Evolutionary conservation across 1,140 invertebrate genomes (phyloP), one percentile per base, ranked within the genome.

Genomic region (Amyelois transitella): DNA sequence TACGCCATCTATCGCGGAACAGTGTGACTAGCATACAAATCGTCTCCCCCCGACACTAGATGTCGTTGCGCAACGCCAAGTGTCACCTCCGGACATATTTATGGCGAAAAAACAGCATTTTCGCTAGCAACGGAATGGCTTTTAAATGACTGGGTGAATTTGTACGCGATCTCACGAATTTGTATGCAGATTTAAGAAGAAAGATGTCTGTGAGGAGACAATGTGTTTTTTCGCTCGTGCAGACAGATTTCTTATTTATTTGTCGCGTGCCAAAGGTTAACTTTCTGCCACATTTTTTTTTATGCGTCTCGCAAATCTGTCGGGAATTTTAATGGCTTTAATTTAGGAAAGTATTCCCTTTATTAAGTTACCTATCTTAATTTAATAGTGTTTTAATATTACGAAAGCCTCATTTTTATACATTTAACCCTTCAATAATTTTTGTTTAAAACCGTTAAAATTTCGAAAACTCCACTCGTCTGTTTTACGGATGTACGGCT

Each of bases 71-170:
- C 54, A 24, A 58, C 51, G 51, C 19, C 49, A 43, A 57, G 57
- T 48, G 72, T 75, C 72, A 67, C 59, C 18, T 24, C 58, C 21
- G 43, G 72, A 77, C 64, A 73, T 77, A 71, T 77, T 77, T 77
- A 77, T 77, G 69, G 70, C 43, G 64, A 74, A 77, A 75, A 75
- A 66, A 56, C 58, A 51, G 55, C 64, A 55, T 67, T 68, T 69
- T 69, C 67, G 59, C 71, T 64, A 66, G 64, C 69, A 81, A 76
- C 66, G 64, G 68, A 81, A 78, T 81, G 71, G 77, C 56, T 81
- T 81, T 80, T 78, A 81, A 81, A 81, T 81, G 75, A 81, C 75
- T 75, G 52, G 67, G 68, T 73, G 75, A 81, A 77, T 81, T 78
- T 78, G 69, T 63, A 60, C 65, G 73, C 66, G 71, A 80, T 77